Percentiles rank a stretch among this genome's conserved stretches.
Conservation (phyloP, 2,113 vertebrate genomes). For the Semnopithecus entellus region DNA sequence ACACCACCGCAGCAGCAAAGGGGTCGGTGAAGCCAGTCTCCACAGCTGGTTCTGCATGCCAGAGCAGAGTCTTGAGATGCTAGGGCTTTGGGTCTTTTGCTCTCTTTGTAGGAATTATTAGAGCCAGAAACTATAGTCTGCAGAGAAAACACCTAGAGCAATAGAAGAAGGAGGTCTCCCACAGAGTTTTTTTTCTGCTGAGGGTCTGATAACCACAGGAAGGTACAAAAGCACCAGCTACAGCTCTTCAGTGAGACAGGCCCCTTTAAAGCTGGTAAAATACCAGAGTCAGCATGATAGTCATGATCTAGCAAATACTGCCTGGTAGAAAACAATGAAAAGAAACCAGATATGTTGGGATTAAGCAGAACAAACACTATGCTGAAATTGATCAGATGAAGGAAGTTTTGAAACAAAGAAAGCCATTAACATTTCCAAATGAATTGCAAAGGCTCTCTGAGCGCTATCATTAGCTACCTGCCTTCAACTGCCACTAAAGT, state of each 20-base stretch:
- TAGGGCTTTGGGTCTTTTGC: not conserved
- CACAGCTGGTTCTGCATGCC: not conserved
- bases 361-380: not conserved
- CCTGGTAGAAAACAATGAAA: not conserved
- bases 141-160: not conserved
- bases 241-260: not conserved
- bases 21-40: not conserved
- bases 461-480: not conserved
- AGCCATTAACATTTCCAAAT: not conserved
- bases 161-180: not conserved
- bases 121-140: not conserved
- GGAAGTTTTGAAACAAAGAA: not conserved
- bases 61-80: not conserved
- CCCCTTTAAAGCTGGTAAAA: not conserved
- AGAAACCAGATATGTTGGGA: not conserved
- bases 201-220: not conserved
- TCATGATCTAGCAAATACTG: not conserved
- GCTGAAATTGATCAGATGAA: not conserved
- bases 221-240: not conserved
- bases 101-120: not conserved
- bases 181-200: not conserved
- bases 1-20: rapidly evolving
- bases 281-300: not conserved
- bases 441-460: not conserved
- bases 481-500: not conserved